These are phyloP conservation scores for Heliconius nattereri DNA, from an alignment of 1,140 invertebrate species.

Conservation along the genomic window DNA sequence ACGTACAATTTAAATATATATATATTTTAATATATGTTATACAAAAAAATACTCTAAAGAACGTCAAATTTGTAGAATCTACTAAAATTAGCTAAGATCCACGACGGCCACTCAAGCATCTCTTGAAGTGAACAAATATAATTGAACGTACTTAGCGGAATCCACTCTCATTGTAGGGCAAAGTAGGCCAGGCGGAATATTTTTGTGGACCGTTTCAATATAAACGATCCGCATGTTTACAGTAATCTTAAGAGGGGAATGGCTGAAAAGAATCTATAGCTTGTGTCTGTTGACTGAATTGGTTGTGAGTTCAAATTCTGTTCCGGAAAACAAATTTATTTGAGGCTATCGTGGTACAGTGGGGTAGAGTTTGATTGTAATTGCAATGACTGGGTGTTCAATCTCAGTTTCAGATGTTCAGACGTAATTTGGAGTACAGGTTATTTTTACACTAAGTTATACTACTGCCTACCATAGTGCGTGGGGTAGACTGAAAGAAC, in stretches of 20 bases:
- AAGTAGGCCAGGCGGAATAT: constrained; percentile 12
- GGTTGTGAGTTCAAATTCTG: not conserved
- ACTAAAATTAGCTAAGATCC: not conserved
- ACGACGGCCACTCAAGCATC: not conserved
- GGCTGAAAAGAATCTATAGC: not conserved
- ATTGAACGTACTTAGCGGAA: constrained; percentile 7
- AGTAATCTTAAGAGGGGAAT: not conserved
- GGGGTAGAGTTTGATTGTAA: no score
- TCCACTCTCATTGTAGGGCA: not conserved
- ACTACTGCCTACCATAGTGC: no score
- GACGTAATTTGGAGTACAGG: no score
- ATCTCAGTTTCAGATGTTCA: no score
- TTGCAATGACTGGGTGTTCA: no score
- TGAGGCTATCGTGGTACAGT: no score
- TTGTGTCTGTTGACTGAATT: not conserved
- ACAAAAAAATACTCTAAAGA: not conserved
- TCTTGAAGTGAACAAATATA: constrained; percentile 7
- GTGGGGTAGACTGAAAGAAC: no score
- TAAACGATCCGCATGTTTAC: constrained; percentile 12
- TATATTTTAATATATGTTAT: no score
- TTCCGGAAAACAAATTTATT: no score
- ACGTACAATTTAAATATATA: no score
- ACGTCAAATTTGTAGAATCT: not conserved
- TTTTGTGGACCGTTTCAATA: constrained; percentile 10
- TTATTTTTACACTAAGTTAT: no score